Evolutionary conservation across 2,113 vertebrate genomes (phyloP).

Genomic region (Malurus elegans): DNA sequence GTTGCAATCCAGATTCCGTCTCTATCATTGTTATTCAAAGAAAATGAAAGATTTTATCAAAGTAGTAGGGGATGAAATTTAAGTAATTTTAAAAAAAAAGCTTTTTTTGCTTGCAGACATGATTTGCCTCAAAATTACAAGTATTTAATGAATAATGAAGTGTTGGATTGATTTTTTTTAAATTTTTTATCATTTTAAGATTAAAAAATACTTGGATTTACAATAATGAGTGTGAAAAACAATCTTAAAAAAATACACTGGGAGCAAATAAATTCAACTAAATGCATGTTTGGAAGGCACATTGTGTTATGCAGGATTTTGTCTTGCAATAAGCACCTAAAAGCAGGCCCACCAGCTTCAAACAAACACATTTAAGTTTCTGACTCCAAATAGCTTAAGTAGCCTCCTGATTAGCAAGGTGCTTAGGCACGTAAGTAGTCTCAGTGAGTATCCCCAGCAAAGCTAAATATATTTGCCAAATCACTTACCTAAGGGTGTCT

Average conservation of each 20-base stretch:
- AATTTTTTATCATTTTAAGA: background rate
- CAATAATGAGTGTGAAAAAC: background rate
- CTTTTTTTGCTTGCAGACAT: background rate
- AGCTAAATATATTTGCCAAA: conserved; percentile 58
- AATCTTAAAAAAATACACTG: background rate
- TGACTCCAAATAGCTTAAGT: conserved; percentile 8
- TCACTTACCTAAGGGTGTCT: conserved; percentile 67
- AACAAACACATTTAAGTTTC: conserved; percentile 16
- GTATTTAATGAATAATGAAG: background rate
- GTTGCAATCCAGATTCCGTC: background rate
- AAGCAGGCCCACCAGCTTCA: background rate
- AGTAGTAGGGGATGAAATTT: background rate
- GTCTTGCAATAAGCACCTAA: background rate
- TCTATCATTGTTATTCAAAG: background rate
- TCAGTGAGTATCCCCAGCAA: conserved; percentile 28
- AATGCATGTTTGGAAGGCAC: background rate
- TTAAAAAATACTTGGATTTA: background rate
- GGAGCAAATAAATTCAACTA: background rate
- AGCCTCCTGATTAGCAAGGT: conserved; percentile 55
- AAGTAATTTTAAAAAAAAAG: background rate
- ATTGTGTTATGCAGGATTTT: background rate
- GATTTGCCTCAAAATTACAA: background rate
- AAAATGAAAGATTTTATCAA: background rate
- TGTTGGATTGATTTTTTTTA: background rate
- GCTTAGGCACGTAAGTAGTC: conserved; percentile 22